Percentiles rank a stretch among this genome's conserved stretches.
These are phyloP conservation scores for Onychostruthus taczanowskii DNA, from an alignment of 2,113 vertebrate genomes.

Conservation along the genomic window DNA sequence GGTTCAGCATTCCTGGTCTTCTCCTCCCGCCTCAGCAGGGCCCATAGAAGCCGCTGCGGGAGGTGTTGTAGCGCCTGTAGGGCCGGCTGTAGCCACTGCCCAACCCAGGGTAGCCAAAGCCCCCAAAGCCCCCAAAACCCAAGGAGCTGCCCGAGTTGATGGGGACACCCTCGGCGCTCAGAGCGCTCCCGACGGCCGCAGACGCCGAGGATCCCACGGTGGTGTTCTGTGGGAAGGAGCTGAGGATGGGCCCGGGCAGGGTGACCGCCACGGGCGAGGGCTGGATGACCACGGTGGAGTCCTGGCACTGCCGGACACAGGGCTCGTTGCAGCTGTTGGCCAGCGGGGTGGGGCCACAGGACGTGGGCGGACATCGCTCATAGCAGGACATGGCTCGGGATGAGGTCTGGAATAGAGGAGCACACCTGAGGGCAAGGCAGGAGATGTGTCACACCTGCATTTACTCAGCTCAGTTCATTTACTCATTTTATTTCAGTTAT, in stretches of 20 bases:
- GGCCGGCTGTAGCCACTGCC: not conserved
- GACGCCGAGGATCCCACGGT: constrained; percentile 35
- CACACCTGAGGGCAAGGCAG: not conserved
- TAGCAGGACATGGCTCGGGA: not conserved
- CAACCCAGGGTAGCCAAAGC: not conserved
- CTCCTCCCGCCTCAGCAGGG: rapidly evolving
- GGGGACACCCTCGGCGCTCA: not conserved
- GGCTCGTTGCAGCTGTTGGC: constrained; percentile 37
- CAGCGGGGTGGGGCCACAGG: not conserved
- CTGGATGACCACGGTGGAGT: not conserved
- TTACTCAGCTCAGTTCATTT: not conserved
- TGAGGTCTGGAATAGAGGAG: not conserved
- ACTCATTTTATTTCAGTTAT: not conserved
- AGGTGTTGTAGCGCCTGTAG: not conserved
- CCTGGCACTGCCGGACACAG: constrained; percentile 29
- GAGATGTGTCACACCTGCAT: rapidly evolving
- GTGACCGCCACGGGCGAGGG: constrained; percentile 16
- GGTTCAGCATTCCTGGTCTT: not conserved
- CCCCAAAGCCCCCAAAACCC: not conserved
- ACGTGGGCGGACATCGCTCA: not conserved
- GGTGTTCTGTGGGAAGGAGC: constrained; percentile 43
- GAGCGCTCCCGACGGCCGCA: not conserved
- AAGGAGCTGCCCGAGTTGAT: not conserved
- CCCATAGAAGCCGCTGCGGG: not conserved
- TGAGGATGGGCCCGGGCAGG: constrained; percentile 27